A percentile compares a stretch with the other conserved stretches of the same genome.
phyloP scores from a whole-genome alignment of 2,888 invertebrate genomes.

The Ditylenchus weischeri region DNA sequence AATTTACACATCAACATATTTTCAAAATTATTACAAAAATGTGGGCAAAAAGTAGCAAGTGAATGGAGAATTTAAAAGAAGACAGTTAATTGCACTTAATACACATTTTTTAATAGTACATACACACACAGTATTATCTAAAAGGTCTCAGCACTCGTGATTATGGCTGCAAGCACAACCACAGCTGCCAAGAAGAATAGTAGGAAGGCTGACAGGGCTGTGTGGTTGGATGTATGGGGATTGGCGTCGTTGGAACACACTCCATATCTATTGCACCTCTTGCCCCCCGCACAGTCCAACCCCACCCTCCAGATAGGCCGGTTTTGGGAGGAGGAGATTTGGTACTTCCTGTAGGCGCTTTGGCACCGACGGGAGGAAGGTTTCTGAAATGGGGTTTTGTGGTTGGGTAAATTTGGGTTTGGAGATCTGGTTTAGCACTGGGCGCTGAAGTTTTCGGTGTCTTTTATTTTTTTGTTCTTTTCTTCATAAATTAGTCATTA shows the following conservation, averaged over 20 bases:
- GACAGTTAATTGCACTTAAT: slow-evolving; percentile 2
- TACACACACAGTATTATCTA: slow-evolving; percentile 10
- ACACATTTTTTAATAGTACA: not conserved
- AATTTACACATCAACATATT: not conserved
- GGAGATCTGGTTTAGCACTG: too few relatives aligned
- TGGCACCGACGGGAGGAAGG: slow-evolving; percentile 55
- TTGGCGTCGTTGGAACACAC: slow-evolving; percentile 45
- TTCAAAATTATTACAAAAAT: slow-evolving; percentile 1
- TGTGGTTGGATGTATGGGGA: not conserved
- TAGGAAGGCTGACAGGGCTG: slow-evolving; percentile 7
- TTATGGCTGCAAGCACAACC: slow-evolving; percentile 23
- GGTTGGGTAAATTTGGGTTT: too few relatives aligned
- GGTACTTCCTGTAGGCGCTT: slow-evolving; percentile 55
- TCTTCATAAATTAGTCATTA: too few relatives aligned
- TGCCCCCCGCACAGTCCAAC: slow-evolving; percentile 56
- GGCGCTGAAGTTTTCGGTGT: too few relatives aligned
- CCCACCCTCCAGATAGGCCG: slow-evolving; percentile 57
- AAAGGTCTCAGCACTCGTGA: slow-evolving; percentile 22
- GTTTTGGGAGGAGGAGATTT: slow-evolving; percentile 40
- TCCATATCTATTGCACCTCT: slow-evolving; percentile 57
- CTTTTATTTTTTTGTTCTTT: too few relatives aligned
- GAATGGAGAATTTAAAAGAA: slow-evolving; percentile 2
- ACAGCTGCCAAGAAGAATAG: slow-evolving; percentile 19
- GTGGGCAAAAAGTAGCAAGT: too few relatives aligned
- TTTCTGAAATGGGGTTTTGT: slow-evolving; percentile 41